Evolutionary conservation across 2,888 invertebrate species (phyloP).

Genomic region (Pandemis corylana): DNA sequence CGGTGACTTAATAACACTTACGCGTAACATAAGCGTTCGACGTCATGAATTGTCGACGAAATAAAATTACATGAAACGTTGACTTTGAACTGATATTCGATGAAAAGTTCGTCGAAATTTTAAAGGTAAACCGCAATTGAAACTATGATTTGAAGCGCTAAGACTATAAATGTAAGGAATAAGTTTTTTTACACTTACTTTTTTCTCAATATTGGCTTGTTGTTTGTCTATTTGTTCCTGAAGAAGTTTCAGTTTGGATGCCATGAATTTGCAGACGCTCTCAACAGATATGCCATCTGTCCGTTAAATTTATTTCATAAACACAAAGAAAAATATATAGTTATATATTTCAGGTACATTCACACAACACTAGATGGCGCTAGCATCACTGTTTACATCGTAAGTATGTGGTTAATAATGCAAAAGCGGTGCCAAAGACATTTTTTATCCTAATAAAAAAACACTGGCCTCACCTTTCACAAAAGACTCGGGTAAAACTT

Average conservation of each 20-base stretch:
- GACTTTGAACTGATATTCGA: too few relatives aligned
- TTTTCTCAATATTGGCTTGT: constrained; percentile 65
- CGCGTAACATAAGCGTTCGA: too few relatives aligned
- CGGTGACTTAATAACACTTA: too few relatives aligned
- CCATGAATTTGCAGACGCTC: constrained; percentile 72
- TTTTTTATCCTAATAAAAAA: too few relatives aligned
- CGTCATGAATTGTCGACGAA: too few relatives aligned
- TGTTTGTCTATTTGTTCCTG: constrained; percentile 73
- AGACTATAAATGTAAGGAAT: too few relatives aligned
- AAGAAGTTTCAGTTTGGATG: constrained; percentile 70
- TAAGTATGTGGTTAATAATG: too few relatives aligned
- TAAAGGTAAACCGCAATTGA: too few relatives aligned
- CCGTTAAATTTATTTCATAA: neutral
- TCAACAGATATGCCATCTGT: constrained; percentile 60
- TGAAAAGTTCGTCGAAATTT: too few relatives aligned
- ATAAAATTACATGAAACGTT: too few relatives aligned
- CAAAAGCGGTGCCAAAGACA: too few relatives aligned
- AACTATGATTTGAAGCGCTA: too few relatives aligned
- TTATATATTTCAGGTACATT: neutral
- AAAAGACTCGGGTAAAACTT: constrained; percentile 69
- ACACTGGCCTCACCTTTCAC: constrained; percentile 65
- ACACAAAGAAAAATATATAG: neutral
- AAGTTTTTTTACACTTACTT: constrained; percentile 57
- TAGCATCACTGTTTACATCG: neutral
- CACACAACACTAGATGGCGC: neutral